Base-by-base conservation (phyloP, 2,113 vertebrate species). In the Enhydra lutris region DNA sequence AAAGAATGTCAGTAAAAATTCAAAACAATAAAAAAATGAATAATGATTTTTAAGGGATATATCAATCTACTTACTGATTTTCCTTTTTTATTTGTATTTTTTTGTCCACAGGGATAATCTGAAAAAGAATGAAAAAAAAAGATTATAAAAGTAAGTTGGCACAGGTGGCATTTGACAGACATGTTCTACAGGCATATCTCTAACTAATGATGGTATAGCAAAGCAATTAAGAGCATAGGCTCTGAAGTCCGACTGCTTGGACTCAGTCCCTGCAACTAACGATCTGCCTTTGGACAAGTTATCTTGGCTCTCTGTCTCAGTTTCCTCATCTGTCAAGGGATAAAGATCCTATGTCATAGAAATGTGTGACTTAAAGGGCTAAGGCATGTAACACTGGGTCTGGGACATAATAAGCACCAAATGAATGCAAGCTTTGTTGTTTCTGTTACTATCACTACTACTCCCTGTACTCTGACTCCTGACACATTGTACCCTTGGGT, bases 1-100 rank as follows among this genome's bases (percentile, higher is more conserved):
- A 74, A n/a, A 96, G n/a, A 92, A 92, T 84, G 3, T 85, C 34
- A 82, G 36, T 61, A 90, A 92, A 94, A 31, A 78, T 63, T 93
- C 26, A 90, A 89, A 97, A 69, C 14, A 92, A 94, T 78, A 9
- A 52, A 96, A 97, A 98, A 89, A 23, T 34, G 87, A 97, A 52
- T 87, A 97, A 47, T 59, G 23, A 11, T 52, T 89, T 97, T 94
- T 79, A 95, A 97, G 82, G n/a, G 31, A 63, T 83, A 36, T 67
- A 45, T 67, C 78, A 55, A 59, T 87, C 52, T 92, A 97, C 96
- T 98, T 97, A 98, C 98, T 39, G 8, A 13, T 79, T 74, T 96
- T 59, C 50, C 94, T 67, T 97, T 97, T 83, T 34, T 74, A 63
- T 97, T 97, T 96, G 67, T 55, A 82, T 89, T 96, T 96, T 85